phyloP scores from a whole-genome alignment of 2,888 invertebrate species.

The Vandiemenella viatica region DNA sequence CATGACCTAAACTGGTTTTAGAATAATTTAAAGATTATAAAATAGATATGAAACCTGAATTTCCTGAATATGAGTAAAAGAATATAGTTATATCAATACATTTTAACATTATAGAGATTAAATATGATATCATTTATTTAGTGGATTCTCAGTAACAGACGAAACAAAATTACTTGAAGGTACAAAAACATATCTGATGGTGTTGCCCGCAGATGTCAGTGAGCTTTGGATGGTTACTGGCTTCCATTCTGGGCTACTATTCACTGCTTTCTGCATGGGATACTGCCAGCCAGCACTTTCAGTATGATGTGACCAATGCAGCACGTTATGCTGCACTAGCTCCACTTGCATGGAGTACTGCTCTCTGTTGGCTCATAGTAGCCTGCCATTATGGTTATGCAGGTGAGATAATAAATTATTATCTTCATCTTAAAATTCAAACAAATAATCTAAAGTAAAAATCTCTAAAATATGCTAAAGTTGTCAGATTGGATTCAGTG shows the following conservation, averaged over 20 bases:
- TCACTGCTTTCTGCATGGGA: constrained; percentile 44
- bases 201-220: constrained; percentile 8
- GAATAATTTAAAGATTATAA: no score
- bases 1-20: no score
- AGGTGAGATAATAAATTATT: constrained; percentile 25
- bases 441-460: neutral
- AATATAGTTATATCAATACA: no score
- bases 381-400: constrained; percentile 39
- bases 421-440: neutral
- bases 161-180: no score
- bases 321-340: constrained; percentile 48
- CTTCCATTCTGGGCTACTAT: constrained; percentile 33
- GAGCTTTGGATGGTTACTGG: constrained; percentile 38
- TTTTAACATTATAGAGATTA: no score
- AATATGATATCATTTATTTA: no score
- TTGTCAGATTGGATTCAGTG: neutral
- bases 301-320: constrained; percentile 42
- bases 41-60: no score
- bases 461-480: neutral
- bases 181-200: no score
- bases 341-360: constrained; percentile 43
- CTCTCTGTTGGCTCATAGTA: constrained; percentile 49
- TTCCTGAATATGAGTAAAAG: no score
- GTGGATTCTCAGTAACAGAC: no score
- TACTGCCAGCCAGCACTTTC: constrained; percentile 40